Evolutionary conservation across 2,888 invertebrate genomes (phyloP).

Genomic region (Aporophyla nigra): DNA sequence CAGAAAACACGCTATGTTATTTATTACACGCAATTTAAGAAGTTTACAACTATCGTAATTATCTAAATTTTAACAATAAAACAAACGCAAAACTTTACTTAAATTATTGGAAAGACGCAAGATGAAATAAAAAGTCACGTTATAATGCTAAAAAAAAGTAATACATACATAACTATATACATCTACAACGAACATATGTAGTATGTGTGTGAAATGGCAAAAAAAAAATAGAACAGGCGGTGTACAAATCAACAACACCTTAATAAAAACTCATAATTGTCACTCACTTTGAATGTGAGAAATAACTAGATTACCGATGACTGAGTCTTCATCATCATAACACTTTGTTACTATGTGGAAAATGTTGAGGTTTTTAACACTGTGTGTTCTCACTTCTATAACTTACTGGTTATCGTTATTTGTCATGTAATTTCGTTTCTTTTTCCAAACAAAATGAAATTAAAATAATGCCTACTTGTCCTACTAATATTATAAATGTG

Average conservation of each 20-base stretch:
- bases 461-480: not conserved
- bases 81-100: not conserved
- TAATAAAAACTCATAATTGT: not conserved
- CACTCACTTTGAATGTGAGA: no score
- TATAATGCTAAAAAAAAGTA: not conserved
- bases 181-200: not conserved
- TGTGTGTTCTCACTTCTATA: no score
- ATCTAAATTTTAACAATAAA: not conserved
- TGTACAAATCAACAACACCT: not conserved
- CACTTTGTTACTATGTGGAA: no score
- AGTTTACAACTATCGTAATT: not conserved
- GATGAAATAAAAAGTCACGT: not conserved
- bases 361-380: no score
- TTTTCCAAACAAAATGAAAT: no score
- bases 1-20: not conserved
- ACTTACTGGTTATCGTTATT: no score
- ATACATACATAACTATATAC: not conserved
- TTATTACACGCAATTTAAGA: not conserved
- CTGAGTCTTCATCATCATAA: no score
- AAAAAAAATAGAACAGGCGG: not conserved
- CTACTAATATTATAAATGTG: no score
- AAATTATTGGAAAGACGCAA: conserved; percentile 5
- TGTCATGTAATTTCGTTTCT: no score
- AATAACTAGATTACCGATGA: no score
- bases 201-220: not conserved